These are phyloP conservation scores for Xiphophorus birchmanni DNA, from an alignment of 2,797 vertebrate species.

Conservation along the genomic window DNA sequence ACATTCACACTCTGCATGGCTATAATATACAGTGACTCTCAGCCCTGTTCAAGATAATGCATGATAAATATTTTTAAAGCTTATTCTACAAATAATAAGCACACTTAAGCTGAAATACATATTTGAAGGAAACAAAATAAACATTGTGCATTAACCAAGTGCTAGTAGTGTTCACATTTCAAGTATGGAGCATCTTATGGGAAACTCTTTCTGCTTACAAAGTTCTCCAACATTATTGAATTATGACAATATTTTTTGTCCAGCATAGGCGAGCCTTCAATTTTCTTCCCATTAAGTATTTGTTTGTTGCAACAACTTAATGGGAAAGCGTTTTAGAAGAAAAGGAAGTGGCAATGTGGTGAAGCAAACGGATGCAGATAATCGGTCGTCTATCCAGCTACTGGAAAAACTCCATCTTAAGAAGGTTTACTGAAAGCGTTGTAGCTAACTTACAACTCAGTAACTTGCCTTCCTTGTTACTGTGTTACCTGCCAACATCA, in stretches of 20 bases:
- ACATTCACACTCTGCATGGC: background rate
- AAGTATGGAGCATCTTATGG: background rate
- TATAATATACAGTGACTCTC: background rate
- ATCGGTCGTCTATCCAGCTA: background rate
- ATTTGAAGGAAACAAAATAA: background rate
- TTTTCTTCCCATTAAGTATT: background rate
- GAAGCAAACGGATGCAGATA: background rate
- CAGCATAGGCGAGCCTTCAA: background rate
- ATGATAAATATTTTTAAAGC: background rate
- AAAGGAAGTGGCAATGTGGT: background rate
- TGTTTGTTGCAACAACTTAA: background rate
- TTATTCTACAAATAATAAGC: background rate
- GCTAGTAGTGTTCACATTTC: background rate
- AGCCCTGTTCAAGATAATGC: background rate
- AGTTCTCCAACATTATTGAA: background rate
- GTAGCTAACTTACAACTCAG: background rate
- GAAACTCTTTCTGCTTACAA: background rate
- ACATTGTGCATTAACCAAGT: background rate
- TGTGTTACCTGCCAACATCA: background rate
- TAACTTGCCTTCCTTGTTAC: background rate
- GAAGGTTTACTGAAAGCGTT: background rate
- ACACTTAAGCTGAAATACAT: background rate
- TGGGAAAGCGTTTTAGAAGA: background rate
- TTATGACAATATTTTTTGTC: background rate
- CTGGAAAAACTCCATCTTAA: background rate